Conservation (phyloP, 1,140 invertebrate genomes). For the Cryptotermes secundus region DNA sequence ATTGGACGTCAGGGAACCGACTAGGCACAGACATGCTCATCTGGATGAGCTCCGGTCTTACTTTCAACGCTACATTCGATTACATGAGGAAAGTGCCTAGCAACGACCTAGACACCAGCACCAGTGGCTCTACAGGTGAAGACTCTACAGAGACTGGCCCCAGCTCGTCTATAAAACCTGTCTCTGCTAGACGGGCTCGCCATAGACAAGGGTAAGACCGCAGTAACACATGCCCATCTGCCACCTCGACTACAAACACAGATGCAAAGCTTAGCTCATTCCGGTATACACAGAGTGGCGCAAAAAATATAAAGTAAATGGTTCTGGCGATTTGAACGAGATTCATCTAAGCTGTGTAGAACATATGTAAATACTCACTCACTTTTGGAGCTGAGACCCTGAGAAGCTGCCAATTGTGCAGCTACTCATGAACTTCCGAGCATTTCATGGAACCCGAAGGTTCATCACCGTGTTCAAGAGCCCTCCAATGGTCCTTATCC, state of each 20-base stretch:
- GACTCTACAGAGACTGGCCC: constrained; percentile 34
- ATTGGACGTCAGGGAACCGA: constrained; percentile 87
- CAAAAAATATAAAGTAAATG: no score
- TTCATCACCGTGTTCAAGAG: no score
- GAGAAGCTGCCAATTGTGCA: no score
- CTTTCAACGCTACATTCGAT: constrained; percentile 84
- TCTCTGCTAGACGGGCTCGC: constrained; percentile 36
- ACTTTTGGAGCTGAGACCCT: no score
- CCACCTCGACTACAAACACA: constrained; percentile 71
- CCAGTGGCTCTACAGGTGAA: constrained; percentile 41
- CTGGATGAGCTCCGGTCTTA: constrained; percentile 85
- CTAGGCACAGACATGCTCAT: constrained; percentile 82
- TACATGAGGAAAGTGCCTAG: constrained; percentile 61
- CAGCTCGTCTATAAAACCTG: not conserved
- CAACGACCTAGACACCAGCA: constrained; percentile 41
- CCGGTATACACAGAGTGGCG: no score
- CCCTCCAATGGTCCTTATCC: no score
- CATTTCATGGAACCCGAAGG: no score
- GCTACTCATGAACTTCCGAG: no score
- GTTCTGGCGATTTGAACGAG: no score
- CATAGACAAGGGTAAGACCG: constrained; percentile 46
- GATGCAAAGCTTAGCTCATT: no score
- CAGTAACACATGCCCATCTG: constrained; percentile 70
- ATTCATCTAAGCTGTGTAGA: no score
- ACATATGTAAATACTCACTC: no score